Evolutionary conservation across 2,888 invertebrate genomes (phyloP).

Genomic region (Drosophila parthenogenetica): DNA sequence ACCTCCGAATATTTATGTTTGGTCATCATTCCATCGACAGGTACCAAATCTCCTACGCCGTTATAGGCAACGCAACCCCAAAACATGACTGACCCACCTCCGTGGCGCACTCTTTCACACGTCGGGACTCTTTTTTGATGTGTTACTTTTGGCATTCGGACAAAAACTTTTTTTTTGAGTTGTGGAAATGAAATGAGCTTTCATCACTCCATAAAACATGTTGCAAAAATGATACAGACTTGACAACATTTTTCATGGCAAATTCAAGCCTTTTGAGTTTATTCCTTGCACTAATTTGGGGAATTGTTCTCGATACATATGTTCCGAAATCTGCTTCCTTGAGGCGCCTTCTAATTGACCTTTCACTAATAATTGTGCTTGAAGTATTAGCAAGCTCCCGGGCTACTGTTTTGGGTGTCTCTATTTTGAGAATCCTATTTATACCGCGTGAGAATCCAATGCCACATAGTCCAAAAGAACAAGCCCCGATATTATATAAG

Average conservation of each 20-base stretch:
- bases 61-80: background rate
- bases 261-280: too few relatives aligned
- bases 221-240: too few relatives aligned
- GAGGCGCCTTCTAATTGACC: too few relatives aligned
- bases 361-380: too few relatives aligned
- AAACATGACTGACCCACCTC: background rate
- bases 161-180: background rate
- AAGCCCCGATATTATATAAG: background rate
- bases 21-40: background rate
- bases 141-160: background rate
- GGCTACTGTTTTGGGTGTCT: too few relatives aligned
- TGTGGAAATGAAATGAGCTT: background rate
- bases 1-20: background rate
- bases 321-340: too few relatives aligned
- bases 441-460: too few relatives aligned
- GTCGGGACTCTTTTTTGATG: background rate
- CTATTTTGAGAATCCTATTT: constrained; percentile 28
- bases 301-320: too few relatives aligned
- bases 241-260: too few relatives aligned
- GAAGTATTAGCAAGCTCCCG: too few relatives aligned
- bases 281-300: too few relatives aligned
- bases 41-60: background rate
- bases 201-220: background rate
- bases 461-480: too few relatives aligned
- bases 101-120: background rate